Evolutionary conservation across 1,140 invertebrate species (phyloP).

Genomic region (Dendroctonus ponderosae): DNA sequence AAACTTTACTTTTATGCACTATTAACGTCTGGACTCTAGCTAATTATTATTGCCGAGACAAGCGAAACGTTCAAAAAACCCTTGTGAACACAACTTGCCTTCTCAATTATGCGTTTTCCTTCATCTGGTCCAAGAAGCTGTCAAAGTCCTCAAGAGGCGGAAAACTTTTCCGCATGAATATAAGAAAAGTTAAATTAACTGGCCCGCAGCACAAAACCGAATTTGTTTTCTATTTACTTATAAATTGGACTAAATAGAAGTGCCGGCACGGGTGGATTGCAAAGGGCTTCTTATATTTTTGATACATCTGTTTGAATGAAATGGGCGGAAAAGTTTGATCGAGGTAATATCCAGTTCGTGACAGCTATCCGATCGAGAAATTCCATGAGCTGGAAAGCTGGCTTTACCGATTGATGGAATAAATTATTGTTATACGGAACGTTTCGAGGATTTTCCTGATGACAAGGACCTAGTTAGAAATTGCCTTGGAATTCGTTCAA

Average conservation of each 20-base stretch:
- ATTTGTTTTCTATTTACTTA: constrained; percentile 8
- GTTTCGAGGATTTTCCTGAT: too few relatives aligned
- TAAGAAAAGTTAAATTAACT: constrained; percentile 7
- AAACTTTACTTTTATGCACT: too few relatives aligned
- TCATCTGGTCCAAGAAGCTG: too few relatives aligned
- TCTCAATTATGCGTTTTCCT: too few relatives aligned
- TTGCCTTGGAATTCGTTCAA: too few relatives aligned
- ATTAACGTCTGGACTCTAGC: too few relatives aligned
- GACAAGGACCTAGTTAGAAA: too few relatives aligned
- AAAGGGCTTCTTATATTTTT: neutral
- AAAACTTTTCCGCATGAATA: neutral
- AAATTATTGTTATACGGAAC: neutral
- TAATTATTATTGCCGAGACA: too few relatives aligned
- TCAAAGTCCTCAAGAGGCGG: too few relatives aligned
- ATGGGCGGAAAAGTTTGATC: constrained; percentile 4
- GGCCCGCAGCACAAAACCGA: neutral
- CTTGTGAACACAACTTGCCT: too few relatives aligned
- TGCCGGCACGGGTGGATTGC: neutral
- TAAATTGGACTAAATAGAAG: neutral
- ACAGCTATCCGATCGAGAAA: constrained; percentile 3
- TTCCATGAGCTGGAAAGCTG: neutral
- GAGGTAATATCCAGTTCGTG: neutral
- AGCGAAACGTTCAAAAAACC: too few relatives aligned
- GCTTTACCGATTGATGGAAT: too few relatives aligned
- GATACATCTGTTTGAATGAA: constrained; percentile 5